These are phyloP conservation scores for Pan troglodytes DNA, from an alignment of 2,113 vertebrate species.

Conservation along the genomic window DNA sequence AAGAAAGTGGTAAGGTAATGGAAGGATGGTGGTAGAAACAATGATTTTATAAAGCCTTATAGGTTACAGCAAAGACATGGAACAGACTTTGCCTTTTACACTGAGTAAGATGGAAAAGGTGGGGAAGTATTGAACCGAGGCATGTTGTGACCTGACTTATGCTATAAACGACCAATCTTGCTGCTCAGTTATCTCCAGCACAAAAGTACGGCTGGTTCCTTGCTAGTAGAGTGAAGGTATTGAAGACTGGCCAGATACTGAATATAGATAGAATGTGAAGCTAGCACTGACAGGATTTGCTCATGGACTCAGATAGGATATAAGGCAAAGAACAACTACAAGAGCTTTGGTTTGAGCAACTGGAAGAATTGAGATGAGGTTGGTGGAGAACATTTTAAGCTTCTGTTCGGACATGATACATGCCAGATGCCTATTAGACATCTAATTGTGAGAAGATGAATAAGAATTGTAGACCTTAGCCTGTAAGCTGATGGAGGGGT, in stretches of 20 bases:
- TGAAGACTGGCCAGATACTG: neutral
- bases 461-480: neutral
- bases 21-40: neutral
- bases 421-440: neutral
- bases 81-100: neutral
- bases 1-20: neutral
- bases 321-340: neutral
- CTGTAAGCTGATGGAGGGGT: neutral
- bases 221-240: neutral
- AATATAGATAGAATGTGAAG: neutral
- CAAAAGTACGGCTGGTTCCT: neutral
- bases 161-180: neutral
- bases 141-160: neutral
- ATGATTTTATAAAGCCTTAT: neutral
- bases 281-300: neutral
- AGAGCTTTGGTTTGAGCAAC: neutral
- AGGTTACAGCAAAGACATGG: neutral
- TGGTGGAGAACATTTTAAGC: neutral
- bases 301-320: neutral
- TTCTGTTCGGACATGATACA: accelerated
- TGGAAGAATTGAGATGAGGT: neutral
- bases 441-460: neutral
- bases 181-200: neutral
- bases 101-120: neutral
- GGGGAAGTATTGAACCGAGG: neutral